Percentiles rank a stretch among this genome's conserved stretches.
These are phyloP conservation scores for Caradrina kadenii DNA, from an alignment of 2,888 invertebrate species.

Conservation along the genomic window DNA sequence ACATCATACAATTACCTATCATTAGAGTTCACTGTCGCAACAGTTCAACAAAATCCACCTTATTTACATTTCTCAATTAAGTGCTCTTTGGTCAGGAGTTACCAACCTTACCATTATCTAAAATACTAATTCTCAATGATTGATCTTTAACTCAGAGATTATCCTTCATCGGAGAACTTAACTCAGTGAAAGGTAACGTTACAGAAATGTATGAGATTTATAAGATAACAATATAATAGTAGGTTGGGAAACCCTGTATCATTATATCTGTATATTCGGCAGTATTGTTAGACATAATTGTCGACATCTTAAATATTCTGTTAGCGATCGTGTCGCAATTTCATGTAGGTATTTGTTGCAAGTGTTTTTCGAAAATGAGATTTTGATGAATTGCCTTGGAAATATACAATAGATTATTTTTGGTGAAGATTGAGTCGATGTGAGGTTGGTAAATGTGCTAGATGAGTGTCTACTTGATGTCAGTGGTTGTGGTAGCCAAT, in stretches of 20 bases:
- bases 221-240: slow-evolving; percentile 68
- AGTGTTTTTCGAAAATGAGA: slow-evolving; percentile 23
- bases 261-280: slow-evolving; percentile 59
- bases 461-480: background rate
- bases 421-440: background rate
- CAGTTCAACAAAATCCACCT: slow-evolving; percentile 1
- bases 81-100: slow-evolving; percentile 1
- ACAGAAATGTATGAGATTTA: slow-evolving; percentile 68
- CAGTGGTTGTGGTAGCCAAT: background rate
- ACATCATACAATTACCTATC: background rate
- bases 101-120: slow-evolving; percentile 35
- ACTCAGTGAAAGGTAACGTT: slow-evolving; percentile 67
- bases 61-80: slow-evolving; percentile 21
- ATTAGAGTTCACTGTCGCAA: background rate
- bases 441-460: background rate
- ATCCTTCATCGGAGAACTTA: slow-evolving; percentile 49
- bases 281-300: slow-evolving; percentile 65
- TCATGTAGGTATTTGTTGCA: slow-evolving; percentile 2
- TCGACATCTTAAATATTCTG: slow-evolving; percentile 56
- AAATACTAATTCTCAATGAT: slow-evolving; percentile 49
- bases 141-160: slow-evolving; percentile 48
- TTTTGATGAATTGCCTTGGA: slow-evolving; percentile 33
- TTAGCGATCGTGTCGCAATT: slow-evolving; percentile 46
- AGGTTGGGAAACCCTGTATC: slow-evolving; percentile 62
- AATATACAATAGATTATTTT: slow-evolving; percentile 5